Evolutionary conservation across 1,140 invertebrate species (phyloP), one percentile per base, ranked within the genome.

Genomic region (Papilio machaon): DNA sequence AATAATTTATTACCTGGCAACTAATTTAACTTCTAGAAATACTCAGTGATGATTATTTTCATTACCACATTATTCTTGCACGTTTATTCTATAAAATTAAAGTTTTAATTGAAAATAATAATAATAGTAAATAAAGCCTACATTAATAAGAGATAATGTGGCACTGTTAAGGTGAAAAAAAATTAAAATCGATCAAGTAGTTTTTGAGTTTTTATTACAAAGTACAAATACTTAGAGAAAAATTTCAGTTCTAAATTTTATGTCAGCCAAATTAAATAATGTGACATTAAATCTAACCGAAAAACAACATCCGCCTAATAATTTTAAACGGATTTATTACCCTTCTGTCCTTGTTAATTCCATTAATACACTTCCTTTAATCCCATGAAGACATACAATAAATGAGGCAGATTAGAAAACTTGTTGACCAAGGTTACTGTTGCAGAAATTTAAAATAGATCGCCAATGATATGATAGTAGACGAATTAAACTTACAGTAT

Each of bases 351-450:
- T 70, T 70, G 64, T 38, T 11, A 47, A 9, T 1, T 15, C 38
- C 73, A 74, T 74, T 74, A 76, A 52, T 75, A 75, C 73, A 49
- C n/a, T 75, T 76, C 46, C 74, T 76, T 54, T 76, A 76, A 76
- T 54, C 74, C 47, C 13, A 49, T 76, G 43, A 49, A 76, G 47
- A 76, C 17, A 52, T 75, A 75, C 19, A 49, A 74, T 23, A 49
- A 76, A 76, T 74, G 1, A 19, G 19, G 54, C 52, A 76, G 47
- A 76, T 76, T 52, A 52, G 74, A 76, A 52, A 76, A 76, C 4
- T 76, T 76, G 19, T 76, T 54, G 74, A 52, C 13, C 47, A 76
- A 76, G 74, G 46, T 74, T n/a, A 47, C 43, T 43, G 46, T 54
- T 52, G 52, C 73, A 67, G 73, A 7, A 19, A 19, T 19, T 17